Evolutionary conservation across 2,888 invertebrate genomes (phyloP).

Genomic region (Ormyrus rosae): DNA sequence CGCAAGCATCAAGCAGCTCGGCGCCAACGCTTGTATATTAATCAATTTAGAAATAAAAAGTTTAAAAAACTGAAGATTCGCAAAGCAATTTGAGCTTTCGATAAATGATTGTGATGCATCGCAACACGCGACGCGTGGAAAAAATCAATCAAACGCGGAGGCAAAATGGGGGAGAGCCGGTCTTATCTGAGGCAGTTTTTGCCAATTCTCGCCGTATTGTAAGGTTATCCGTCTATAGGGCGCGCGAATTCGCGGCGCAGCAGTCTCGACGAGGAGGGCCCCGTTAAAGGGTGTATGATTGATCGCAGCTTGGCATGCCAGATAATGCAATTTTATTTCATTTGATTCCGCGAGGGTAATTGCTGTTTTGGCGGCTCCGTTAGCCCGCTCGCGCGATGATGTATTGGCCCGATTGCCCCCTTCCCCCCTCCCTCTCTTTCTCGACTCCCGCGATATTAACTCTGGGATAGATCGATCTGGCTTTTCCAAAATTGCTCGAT

Average conservation of each 20-base stretch:
- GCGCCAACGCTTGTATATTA: conserved; percentile 59
- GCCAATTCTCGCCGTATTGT: conserved; percentile 10
- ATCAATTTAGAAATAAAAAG: conserved; percentile 65
- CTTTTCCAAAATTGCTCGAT: conserved; percentile 11
- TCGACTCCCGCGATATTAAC: conserved; percentile 58
- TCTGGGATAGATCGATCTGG: conserved; percentile 54
- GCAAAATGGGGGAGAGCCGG: neutral
- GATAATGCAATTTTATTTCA: conserved; percentile 76
- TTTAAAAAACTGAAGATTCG: conserved; percentile 45
- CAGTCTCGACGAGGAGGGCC: conserved; percentile 51
- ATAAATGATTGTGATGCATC: too few species aligned
- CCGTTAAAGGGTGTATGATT: conserved; percentile 72
- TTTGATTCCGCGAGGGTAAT: conserved; percentile 75
- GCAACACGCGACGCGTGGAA: neutral
- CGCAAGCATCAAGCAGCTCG: conserved; percentile 70
- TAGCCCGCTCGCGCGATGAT: conserved; percentile 65
- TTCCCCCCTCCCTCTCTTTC: conserved; percentile 17
- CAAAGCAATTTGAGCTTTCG: conserved; percentile 62
- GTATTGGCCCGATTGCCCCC: conserved; percentile 68
- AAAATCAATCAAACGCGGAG: conserved; percentile 20
- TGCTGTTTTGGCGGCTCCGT: conserved; percentile 73
- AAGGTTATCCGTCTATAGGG: conserved; percentile 11
- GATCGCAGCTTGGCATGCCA: conserved; percentile 74
- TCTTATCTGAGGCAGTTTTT: conserved; percentile 46
- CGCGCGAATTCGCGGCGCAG: conserved; percentile 9